Percentiles rank a stretch among this genome's conserved stretches.
Conservation (phyloP, 1,140 invertebrate genomes). For the Cyphomyrmex costatus region DNA sequence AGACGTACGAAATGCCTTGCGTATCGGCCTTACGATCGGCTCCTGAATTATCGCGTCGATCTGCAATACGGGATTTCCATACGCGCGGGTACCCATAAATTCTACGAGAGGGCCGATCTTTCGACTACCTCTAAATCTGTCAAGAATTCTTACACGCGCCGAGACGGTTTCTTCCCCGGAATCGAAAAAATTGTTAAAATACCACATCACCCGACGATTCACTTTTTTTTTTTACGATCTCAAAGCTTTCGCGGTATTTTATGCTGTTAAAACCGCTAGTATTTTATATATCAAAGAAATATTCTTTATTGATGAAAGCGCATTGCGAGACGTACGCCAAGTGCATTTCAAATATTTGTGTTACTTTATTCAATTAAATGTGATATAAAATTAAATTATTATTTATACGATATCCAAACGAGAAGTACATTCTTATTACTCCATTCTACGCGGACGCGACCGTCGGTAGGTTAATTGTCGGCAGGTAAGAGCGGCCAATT, state of each 20-base stretch:
- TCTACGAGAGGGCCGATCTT: constrained; percentile 40
- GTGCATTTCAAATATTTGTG: neutral
- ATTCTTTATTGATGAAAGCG: neutral
- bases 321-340: neutral
- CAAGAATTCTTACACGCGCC: constrained; percentile 28
- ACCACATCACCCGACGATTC: neutral
- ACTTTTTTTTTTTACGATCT: neutral
- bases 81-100: constrained; percentile 51
- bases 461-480: constrained; percentile 36
- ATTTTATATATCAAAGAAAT: neutral
- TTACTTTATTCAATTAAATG: neutral
- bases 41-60: constrained; percentile 56
- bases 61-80: constrained; percentile 58
- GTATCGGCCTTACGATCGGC: constrained; percentile 51
- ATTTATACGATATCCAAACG: neutral
- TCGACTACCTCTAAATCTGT: constrained; percentile 57
- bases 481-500: constrained; percentile 52
- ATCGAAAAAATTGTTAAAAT: constrained; percentile 21
- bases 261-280: neutral
- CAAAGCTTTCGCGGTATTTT: neutral
- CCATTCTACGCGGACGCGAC: neutral
- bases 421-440: constrained; percentile 31
- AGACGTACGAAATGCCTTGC: constrained; percentile 47
- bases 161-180: constrained; percentile 35
- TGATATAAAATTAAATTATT: constrained; percentile 54